phyloP scores from a whole-genome alignment of 2,113 vertebrate genomes.

The Myxocyprinus asiaticus region DNA sequence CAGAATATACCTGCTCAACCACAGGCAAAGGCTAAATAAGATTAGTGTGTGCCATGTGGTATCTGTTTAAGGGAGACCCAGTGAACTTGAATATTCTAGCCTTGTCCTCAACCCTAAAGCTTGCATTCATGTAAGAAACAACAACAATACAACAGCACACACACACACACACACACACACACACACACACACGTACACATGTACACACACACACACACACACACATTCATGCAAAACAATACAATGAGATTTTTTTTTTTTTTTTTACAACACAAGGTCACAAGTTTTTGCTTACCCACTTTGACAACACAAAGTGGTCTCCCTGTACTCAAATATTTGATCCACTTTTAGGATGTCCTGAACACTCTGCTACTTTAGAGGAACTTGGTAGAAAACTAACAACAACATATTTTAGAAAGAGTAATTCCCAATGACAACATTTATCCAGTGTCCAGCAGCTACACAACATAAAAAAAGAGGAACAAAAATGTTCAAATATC shows the following conservation, averaged over 20 bases:
- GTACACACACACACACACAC: too few species aligned
- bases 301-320: too few species aligned
- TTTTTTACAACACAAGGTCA: too few species aligned
- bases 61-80: background rate
- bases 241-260: background rate
- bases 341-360: slow-evolving; percentile 8
- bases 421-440: slow-evolving; percentile 31
- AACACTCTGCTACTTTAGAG: slow-evolving; percentile 13
- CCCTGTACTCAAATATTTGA: slow-evolving; percentile 17
- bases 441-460: slow-evolving; percentile 10
- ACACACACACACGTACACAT: too few species aligned
- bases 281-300: too few species aligned
- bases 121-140: background rate
- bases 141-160: too few species aligned
- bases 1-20: slow-evolving; percentile 63
- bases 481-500: background rate
- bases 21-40: slow-evolving; percentile 49
- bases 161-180: too few species aligned
- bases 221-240: too few species aligned
- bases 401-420: slow-evolving; percentile 20
- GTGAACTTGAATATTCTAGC: background rate
- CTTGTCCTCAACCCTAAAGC: slow-evolving; percentile 1
- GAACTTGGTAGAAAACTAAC: slow-evolving; percentile 1
- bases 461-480: background rate
- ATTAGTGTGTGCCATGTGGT: slow-evolving; percentile 34